phyloP scores from a whole-genome alignment of 2,113 vertebrate genomes.

The Macrotis lagotis region DNA sequence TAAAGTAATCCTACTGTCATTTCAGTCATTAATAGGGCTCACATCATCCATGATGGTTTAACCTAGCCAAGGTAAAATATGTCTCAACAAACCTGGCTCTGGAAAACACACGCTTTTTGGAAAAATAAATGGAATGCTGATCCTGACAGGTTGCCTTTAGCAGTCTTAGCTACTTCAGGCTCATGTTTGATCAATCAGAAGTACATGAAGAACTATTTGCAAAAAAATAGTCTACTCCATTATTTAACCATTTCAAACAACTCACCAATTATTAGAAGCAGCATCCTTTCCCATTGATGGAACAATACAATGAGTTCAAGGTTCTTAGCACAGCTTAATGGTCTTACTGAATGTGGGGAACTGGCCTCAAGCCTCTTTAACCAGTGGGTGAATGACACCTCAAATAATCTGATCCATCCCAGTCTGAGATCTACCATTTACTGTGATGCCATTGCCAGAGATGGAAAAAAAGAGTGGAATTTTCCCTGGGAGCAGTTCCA shows the following conservation, averaged over 20 bases:
- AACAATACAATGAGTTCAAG: constrained; percentile 91
- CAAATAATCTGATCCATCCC: constrained; percentile 85
- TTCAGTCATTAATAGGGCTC: constrained; percentile 92
- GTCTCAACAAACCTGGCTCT: constrained; percentile 86
- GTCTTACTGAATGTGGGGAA: constrained; percentile 73
- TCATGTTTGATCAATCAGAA: constrained; percentile 94
- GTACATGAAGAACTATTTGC: constrained; percentile 91
- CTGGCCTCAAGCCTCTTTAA: constrained; percentile 73
- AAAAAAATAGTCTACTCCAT: constrained; percentile 86
- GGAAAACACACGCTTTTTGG: constrained; percentile 89
- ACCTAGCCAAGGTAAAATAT: constrained; percentile 89
- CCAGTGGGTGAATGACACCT: constrained; percentile 74
- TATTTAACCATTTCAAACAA: constrained; percentile 82
- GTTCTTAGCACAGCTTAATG: constrained; percentile 85
- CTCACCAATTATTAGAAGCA: constrained; percentile 73
- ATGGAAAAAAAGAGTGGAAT: constrained; percentile 87
- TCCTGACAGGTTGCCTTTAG: constrained; percentile 90
- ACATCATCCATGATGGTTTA: constrained; percentile 94
- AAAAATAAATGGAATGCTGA: constrained; percentile 84
- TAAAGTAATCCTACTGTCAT: constrained; percentile 68
- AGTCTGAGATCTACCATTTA: constrained; percentile 92
- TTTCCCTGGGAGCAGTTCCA: constrained; percentile 90
- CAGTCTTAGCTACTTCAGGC: constrained; percentile 87
- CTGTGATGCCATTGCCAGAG: constrained; percentile 89
- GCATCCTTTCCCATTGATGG: constrained; percentile 78